Evolutionary conservation across 1,140 invertebrate genomes (phyloP).

Genomic region (Araneus ventricosus): DNA sequence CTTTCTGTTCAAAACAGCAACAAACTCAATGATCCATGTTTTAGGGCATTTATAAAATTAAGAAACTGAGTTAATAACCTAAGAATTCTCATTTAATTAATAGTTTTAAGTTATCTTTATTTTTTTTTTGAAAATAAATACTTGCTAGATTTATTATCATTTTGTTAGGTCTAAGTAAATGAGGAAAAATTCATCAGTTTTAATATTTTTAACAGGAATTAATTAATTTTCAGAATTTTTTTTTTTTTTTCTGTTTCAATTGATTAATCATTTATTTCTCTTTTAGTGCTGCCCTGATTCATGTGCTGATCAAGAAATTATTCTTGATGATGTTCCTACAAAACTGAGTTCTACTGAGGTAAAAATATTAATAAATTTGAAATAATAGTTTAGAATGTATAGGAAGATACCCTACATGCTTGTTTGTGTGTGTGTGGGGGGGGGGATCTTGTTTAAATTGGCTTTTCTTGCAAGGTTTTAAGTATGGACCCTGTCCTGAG

Average conservation of each 20-base stretch:
- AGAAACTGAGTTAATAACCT: too few species aligned
- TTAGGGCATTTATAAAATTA: too few species aligned
- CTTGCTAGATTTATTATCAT: background rate
- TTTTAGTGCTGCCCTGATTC: conserved; percentile 33
- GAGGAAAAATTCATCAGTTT: background rate
- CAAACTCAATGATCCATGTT: too few species aligned
- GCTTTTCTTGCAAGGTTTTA: background rate
- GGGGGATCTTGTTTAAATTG: background rate
- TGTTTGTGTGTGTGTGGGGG: background rate
- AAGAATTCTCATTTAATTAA: too few species aligned
- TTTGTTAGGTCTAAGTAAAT: background rate
- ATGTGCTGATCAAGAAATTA: background rate
- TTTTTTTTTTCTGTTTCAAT: too few species aligned
- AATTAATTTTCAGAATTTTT: background rate
- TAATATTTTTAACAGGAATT: background rate
- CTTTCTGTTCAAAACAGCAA: too few species aligned
- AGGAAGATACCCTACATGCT: background rate
- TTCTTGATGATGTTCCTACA: conserved; percentile 65
- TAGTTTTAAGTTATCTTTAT: background rate
- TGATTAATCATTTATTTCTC: background rate
- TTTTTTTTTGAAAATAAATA: background rate
- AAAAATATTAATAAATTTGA: background rate
- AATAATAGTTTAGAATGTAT: background rate
- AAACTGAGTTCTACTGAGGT: conserved; percentile 22
- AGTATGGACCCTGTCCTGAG: background rate